Base-by-base conservation (phyloP, 2,797 vertebrate genomes). In the Chaetodon trifasciatus region DNA sequence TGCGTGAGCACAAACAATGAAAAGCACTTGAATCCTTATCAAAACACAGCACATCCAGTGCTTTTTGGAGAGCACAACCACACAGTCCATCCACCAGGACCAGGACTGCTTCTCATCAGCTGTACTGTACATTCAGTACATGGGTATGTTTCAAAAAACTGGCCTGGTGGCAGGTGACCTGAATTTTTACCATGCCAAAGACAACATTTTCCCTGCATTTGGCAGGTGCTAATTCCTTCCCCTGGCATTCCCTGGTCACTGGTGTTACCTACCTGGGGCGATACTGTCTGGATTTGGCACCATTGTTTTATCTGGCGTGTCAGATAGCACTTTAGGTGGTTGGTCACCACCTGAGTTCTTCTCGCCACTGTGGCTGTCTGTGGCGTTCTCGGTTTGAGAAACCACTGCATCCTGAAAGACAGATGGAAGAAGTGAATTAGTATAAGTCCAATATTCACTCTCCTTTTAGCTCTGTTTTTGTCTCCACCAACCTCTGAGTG, bases 201-300 rank as follows among this genome's bases (percentile, higher is more conserved):
- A 6, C 44, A 46, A 46, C 44, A 17, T 46, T 46, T 46, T 16
- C 44, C 44, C 16, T 46, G 44, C 13, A 46, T 46, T 46, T 46
- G 44, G 15, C 44, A 46, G 44, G 16, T 46, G 44, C 44, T 46
- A 46, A 46, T 17, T 16, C 16, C 44, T 17, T 17, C 16, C 16
- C 15, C 3, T 37, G 13, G 28, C 28, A 32, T 44, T 13, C 42
- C 42, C 42, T 44, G 42, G 56, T 74, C 76, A 64, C 17, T 50
- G 56, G 44, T 37, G 74, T 32, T 55, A 91, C 52, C 93, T 94
- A 99, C 98, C 98, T 85, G 98, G 97, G 37, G 98, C 97, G 1
- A 98, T 97, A 76, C 72, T 95, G 67, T 96, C 96, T 56, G 97
- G 97, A 87, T 97, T 95, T 7, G 96, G 94, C 65, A 89, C 94